Percentiles rank a stretch among this genome's conserved stretches.
These are phyloP conservation scores for Gisinianus flammeolus DNA, from an alignment of 2,888 invertebrate genomes.

Conservation along the genomic window DNA sequence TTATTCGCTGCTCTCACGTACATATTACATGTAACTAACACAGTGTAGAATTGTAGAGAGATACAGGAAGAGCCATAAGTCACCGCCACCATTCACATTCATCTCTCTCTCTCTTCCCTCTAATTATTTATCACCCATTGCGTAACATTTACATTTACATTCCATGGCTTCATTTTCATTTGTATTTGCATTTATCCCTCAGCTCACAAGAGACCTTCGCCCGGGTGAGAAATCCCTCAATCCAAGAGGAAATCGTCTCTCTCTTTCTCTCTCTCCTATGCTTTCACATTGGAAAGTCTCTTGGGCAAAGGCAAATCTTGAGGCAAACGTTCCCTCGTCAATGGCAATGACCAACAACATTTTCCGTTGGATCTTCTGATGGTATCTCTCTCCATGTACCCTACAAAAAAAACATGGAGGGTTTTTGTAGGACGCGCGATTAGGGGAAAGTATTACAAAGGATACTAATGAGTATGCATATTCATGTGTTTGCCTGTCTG, in stretches of 20 bases:
- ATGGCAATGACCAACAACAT: too few relatives aligned
- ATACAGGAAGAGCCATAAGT: conserved; percentile 4
- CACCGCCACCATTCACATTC: conserved; percentile 19
- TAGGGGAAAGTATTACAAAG: background rate
- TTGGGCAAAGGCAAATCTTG: too few relatives aligned
- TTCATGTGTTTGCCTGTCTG: background rate
- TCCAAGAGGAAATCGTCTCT: too few relatives aligned
- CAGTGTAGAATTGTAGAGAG: background rate
- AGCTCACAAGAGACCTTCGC: too few relatives aligned
- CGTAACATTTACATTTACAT: too few relatives aligned
- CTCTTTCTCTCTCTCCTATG: background rate
- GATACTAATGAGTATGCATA: conserved; percentile 12
- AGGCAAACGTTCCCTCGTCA: too few relatives aligned
- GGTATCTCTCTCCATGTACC: background rate
- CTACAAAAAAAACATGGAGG: background rate
- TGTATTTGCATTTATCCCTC: too few relatives aligned
- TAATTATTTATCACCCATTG: conserved; percentile 13
- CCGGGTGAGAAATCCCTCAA: too few relatives aligned
- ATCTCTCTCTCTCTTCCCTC: background rate
- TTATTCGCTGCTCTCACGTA: too few relatives aligned
- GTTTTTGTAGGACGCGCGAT: background rate
- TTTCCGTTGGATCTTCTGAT: background rate
- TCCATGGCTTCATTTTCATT: too few relatives aligned
- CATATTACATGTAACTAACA: too few relatives aligned
- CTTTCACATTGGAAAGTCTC: too few relatives aligned